Base-by-base conservation (phyloP, 2,113 vertebrate genomes). In the Prolemur simus region DNA sequence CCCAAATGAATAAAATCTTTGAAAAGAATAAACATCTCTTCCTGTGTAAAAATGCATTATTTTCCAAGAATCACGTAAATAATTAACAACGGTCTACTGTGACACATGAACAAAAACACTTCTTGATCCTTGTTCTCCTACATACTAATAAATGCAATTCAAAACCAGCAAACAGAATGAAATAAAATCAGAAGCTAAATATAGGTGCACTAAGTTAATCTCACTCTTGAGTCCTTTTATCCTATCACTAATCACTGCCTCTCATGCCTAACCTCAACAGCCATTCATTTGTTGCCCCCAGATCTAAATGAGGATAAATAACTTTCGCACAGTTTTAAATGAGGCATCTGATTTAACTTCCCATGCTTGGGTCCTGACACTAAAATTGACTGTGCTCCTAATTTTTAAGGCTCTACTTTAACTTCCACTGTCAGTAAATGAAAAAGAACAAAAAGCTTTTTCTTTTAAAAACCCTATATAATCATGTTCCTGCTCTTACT, bases 301-400 rank as follows among this genome's bases (percentile, higher is more conserved):
- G 60, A 73, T 83, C 74, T 81, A 94, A 90, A 87, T 29, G 39
- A 58, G 69, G 45, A 49, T 76, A 76, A 89, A 94, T 56, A 58
- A 93, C 32, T 20, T 49, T 83, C 83, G 93, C 82, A 87, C 27
- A 20, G 81, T 93, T 96, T 77, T 49, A 71, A 92, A 84, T 17
- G 83, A 74, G 49, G 42, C 68, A 49, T 63, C 93, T 77, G n/a
- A 76, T 60, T 85, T 68, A 78, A 78, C 13, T 64, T 77, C 60
- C 0, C 0, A 21, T 83, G 66, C 78, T 97, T 69, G 8, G 68
- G 18, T 94, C 8, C 21, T 85, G 58, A 18, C 37, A 54, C 25
- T 73, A 66, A 84, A 71, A 81, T 42, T 47, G 45, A 89, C 18
- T 25, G 13, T 77, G 87, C 64, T 94, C 37, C 68, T 88, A 87